A percentile compares a stretch with the other conserved stretches of the same genome.
Conservation (phyloP, 1,140 invertebrate species). For the Drosophila arawakana region DNA sequence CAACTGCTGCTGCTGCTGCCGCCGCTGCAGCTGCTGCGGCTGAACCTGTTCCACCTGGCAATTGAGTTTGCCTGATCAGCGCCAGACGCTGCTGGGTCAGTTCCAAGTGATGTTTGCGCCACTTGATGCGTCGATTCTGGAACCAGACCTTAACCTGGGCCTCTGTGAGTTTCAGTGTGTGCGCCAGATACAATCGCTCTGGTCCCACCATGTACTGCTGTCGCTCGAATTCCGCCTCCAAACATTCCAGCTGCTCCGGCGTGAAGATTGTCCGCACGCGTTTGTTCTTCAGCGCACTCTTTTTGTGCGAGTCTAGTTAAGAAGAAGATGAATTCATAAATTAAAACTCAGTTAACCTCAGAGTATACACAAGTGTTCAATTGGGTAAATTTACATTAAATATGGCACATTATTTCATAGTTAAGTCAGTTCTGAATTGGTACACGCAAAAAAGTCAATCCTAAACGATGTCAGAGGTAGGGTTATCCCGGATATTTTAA, state of each 20-base stretch:
- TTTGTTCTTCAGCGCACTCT: constrained; percentile 86
- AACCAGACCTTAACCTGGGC: constrained; percentile 99
- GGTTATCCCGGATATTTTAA: too few relatives aligned
- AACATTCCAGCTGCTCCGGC: constrained; percentile 94
- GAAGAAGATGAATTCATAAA: not conserved
- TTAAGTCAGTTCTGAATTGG: too few relatives aligned
- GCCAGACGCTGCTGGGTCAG: constrained; percentile 94
- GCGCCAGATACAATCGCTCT: constrained; percentile 94
- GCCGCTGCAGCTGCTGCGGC: not conserved
- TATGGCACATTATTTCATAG: too few relatives aligned
- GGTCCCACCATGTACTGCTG: constrained; percentile 98
- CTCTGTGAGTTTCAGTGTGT: constrained; percentile 94
- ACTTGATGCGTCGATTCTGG: constrained; percentile 98
- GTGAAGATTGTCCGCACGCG: constrained; percentile 97
- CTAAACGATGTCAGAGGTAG: too few relatives aligned
- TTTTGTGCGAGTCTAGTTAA: constrained; percentile 67
- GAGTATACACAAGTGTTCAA: not conserved
- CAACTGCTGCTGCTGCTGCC: not conserved
- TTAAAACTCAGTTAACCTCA: not conserved
- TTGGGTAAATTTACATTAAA: not conserved
- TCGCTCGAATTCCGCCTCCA: constrained; percentile 96
- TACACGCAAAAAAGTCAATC: too few relatives aligned
- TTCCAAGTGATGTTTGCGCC: constrained; percentile 96
- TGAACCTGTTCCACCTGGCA: constrained; percentile 49
- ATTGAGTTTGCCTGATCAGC: constrained; percentile 88